A percentile compares a stretch with the other conserved stretches of the same genome.
phyloP scores from a whole-genome alignment of 2,113 vertebrate species.

The Sclerurus mexicanus region DNA sequence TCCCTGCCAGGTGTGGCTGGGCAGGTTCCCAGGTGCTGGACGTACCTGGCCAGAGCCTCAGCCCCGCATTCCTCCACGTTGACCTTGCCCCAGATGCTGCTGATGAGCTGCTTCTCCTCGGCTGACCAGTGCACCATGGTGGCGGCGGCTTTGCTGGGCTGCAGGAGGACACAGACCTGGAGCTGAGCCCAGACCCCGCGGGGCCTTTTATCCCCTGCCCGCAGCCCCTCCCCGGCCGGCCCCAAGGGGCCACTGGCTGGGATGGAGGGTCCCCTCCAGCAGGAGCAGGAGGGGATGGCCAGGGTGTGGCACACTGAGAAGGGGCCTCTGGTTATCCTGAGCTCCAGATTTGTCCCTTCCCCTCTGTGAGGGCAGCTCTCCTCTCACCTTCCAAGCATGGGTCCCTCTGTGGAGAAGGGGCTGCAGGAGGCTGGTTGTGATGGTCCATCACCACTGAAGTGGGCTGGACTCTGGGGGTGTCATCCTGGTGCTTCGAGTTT shows the following conservation, averaged over 20 bases:
- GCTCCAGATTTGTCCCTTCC: background rate
- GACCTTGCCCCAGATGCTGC: background rate
- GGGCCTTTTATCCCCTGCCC: background rate
- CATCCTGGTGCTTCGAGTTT: background rate
- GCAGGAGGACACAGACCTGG: background rate
- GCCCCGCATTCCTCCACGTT: background rate
- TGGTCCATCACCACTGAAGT: fast-evolving
- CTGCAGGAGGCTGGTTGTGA: background rate
- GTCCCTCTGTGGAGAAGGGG: background rate
- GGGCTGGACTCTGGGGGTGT: fast-evolving
- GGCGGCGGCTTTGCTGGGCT: background rate
- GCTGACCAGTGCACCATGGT: background rate
- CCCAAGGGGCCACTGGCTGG: background rate
- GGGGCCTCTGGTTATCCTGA: background rate
- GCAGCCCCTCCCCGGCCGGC: background rate
- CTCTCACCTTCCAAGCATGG: background rate
- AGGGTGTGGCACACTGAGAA: background rate
- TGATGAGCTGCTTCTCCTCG: slow-evolving; percentile 47
- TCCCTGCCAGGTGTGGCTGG: background rate
- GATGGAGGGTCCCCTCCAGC: background rate
- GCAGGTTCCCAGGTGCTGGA: background rate
- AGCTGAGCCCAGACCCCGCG: background rate
- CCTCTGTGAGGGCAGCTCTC: background rate
- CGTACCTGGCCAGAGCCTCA: slow-evolving; percentile 65
- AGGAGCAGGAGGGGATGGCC: background rate